A percentile compares a stretch with the other conserved stretches of the same genome.
Evolutionary conservation across 2,797 vertebrate species (phyloP).

Genomic region (Caiman crocodilus): DNA sequence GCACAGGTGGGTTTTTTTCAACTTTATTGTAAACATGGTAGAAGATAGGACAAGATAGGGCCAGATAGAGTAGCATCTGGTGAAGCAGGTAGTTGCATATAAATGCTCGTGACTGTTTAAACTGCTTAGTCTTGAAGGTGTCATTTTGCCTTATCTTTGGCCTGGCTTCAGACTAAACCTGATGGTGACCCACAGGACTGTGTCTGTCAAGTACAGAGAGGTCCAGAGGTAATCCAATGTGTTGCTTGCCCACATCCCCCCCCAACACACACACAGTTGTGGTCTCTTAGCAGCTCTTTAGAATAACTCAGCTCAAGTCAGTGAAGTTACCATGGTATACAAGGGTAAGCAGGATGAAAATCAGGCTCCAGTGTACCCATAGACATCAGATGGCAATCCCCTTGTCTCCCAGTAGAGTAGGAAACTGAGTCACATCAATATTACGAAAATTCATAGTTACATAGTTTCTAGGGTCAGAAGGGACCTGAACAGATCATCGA

Average conservation of each 20-base stretch:
- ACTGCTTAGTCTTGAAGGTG: no score
- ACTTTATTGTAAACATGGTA: no score
- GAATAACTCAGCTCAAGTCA: background rate
- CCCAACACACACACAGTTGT: background rate
- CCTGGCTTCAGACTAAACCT: background rate
- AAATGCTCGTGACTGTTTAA: no score
- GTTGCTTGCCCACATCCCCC: background rate
- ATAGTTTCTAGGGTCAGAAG: no score
- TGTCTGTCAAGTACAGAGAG: no score
- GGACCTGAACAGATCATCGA: no score
- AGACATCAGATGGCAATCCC: background rate
- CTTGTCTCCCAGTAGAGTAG: background rate
- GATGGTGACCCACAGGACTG: fast-evolving
- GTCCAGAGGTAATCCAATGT: background rate
- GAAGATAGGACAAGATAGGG: no score
- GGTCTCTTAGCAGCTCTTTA: background rate
- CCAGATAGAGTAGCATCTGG: no score
- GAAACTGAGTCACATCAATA: background rate
- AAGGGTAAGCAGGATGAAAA: background rate
- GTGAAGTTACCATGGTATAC: background rate
- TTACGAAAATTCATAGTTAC: background rate
- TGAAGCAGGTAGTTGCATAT: no score
- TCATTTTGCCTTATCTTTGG: no score
- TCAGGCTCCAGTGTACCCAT: fast-evolving
- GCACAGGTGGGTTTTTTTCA: no score